Conservation (phyloP, 2,888 invertebrate species). For the Morpho deidamia region DNA sequence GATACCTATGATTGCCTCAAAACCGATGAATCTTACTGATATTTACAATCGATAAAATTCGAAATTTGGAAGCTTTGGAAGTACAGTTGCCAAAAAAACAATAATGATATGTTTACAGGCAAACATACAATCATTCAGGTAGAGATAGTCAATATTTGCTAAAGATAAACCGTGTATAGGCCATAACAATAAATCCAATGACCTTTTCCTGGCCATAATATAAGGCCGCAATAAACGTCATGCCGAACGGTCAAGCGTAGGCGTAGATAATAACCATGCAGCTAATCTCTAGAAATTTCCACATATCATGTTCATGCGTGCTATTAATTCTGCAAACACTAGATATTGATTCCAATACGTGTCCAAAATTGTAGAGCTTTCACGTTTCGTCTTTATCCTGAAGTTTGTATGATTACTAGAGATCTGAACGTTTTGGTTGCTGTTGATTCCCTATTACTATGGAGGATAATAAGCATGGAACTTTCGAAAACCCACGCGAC, state of each 20-base stretch:
- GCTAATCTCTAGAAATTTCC: constrained; percentile 16
- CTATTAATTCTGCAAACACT: constrained; percentile 51
- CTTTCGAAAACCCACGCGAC: constrained; percentile 67
- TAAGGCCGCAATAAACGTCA: constrained; percentile 1
- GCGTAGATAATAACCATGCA: constrained; percentile 12
- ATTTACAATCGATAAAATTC: no score
- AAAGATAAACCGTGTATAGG: background rate
- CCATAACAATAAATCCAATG: constrained; percentile 8
- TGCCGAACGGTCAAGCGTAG: constrained; percentile 5
- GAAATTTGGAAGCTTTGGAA: no score
- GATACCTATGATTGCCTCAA: no score
- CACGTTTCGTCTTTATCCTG: constrained; percentile 9
- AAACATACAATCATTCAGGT: no score
- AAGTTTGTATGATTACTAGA: constrained; percentile 12
- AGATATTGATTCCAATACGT: constrained; percentile 52
- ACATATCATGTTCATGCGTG: constrained; percentile 18
- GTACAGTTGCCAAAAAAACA: no score
- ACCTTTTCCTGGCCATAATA: constrained; percentile 5
- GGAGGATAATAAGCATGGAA: constrained; percentile 60
- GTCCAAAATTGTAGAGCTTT: constrained; percentile 40
- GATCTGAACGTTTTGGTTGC: constrained; percentile 41
- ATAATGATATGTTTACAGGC: no score
- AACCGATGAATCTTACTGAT: no score
- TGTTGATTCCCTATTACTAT: constrained; percentile 47
- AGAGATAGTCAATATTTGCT: no score